Evolutionary conservation across 1,140 invertebrate species (phyloP), one percentile per base, ranked within the genome.

Genomic region (Eupeodes corollae): DNA sequence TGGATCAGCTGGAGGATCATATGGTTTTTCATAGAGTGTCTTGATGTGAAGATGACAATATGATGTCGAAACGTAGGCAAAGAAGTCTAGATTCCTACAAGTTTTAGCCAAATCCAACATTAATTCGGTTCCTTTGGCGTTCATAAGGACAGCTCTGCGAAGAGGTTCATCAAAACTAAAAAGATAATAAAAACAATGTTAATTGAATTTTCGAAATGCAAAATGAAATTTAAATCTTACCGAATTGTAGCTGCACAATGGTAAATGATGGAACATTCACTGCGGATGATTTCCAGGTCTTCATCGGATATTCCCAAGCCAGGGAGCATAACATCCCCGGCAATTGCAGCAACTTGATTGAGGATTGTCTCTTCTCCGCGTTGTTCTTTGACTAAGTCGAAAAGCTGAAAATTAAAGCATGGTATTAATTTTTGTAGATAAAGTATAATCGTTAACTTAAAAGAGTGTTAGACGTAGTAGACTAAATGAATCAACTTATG

Each of bases 231-330:
- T 37, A 37, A 5, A 11, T 41, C 54, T 55, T 26, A 67, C 63
- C 66, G 61, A 46, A 88, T 86, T 37, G 92, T 95, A 1, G 94
- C 94, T 0, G 93, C 94, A 26, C 79, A 87, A 59, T 96, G 92
- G 59, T 91, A 90, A 1, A 97, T 83, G 42, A 95, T 79, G 33
- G 82, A 74, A 1, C 93, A 78, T 51, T 83, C 79, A 6, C 87
- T 74, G 18, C 73, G 71, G 0, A 97, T 62, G 14, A 76, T 70
- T 47, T 80, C 60, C 41, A 79, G 70, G 65, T 95, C 85, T n/a
- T 75, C 64, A 0, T 76, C 61, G 9, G 75, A 80, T 5, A 98
- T 69, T 3, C 87, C 92, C 19, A 98, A 70, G 18, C 80, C 80
- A 0, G 76, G 74, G 31, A 75, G 56, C 6, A 77, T 68, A 1